Evolutionary conservation across 2,113 vertebrate species (phyloP), one percentile per base, ranked within the genome.

Genomic region (Ctenodactylus gundi): DNA sequence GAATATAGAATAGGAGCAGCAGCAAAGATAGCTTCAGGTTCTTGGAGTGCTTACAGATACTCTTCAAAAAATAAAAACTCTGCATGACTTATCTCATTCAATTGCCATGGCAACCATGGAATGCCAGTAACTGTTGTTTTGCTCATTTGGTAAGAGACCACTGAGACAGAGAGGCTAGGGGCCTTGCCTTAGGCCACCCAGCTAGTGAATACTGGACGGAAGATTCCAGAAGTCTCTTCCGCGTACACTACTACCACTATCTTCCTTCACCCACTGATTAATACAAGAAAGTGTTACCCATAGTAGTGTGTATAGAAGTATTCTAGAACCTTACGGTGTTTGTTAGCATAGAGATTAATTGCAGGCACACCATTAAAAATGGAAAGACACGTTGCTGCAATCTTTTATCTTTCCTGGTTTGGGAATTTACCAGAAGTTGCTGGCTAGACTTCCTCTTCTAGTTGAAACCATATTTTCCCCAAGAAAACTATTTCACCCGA

Each of bases 231-330:
- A n/a, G n/a, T n/a, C n/a, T n/a, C n/a, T n/a, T 3, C 44, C 85
- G 2, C 36, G 23, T 23, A 29, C 4, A 2, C 31, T 14, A 29
- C 9, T 14, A 5, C 23, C 25, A 1, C 17, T 4, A 3, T 8
- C 57, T 75, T 27, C 41, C 11, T 7, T 0, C 34, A 7, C 12
- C 9, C 53, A 21, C 12, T 55, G 51, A 41, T 7, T 23, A 65
- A 64, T 25, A 34, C 5, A 53, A 73, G 70, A 78, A 85, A 5
- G 13, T 21, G 0, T 23, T 1, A 55, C 41, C 70, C 68, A 73
- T 7, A 27, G 27, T 0, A 82, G 49, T 41, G 1, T 12, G 13
- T 15, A 31, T 9, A 27, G 57, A 77, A 29, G 2, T 57, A 2
- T 68, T 85, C 73, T 83, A 64, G 51, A 46, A 58, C 46, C 6